These are phyloP conservation scores for Nasonia longicornis DNA, from an alignment of 1,140 invertebrate genomes.

Conservation along the genomic window DNA sequence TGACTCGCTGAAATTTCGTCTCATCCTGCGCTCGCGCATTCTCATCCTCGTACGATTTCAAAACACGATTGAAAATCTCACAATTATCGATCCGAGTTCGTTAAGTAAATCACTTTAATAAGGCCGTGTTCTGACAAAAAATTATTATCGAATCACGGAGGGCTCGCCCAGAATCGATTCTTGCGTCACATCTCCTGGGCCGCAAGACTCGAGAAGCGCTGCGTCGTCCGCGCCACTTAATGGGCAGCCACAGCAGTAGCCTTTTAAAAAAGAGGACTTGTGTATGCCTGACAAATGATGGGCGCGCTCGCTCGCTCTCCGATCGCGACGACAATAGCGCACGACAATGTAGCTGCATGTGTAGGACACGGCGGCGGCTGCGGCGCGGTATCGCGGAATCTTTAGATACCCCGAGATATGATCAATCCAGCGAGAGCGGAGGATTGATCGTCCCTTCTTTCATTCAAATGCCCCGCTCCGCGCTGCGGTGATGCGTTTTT, in stretches of 20 bases:
- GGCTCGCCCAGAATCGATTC: neutral
- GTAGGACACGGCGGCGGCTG: slow-evolving; percentile 40
- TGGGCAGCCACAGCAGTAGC: neutral
- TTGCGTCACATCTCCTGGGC: neutral
- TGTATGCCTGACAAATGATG: slow-evolving; percentile 52
- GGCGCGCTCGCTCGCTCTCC: slow-evolving; percentile 38
- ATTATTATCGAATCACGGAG: slow-evolving; percentile 5
- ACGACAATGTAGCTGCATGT: slow-evolving; percentile 53
- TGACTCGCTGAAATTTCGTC: slow-evolving; percentile 9
- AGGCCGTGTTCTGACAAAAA: neutral
- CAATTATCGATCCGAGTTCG: slow-evolving; percentile 13
- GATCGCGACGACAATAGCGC: slow-evolving; percentile 50
- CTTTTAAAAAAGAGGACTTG: slow-evolving; percentile 17
- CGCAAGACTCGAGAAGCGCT: neutral
- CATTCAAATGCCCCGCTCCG: slow-evolving; percentile 51
- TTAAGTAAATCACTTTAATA: slow-evolving; percentile 13
- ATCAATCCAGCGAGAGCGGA: slow-evolving; percentile 46
- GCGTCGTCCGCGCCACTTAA: neutral
- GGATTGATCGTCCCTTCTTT: slow-evolving; percentile 51
- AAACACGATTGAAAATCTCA: neutral
- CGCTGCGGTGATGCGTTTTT: slow-evolving; percentile 39
- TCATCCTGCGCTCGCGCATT: neutral
- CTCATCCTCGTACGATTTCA: too few species aligned
- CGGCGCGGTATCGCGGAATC: slow-evolving; percentile 57
- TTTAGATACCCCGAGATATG: slow-evolving; percentile 54